phyloP scores from a whole-genome alignment of 2,888 invertebrate genomes.

The Drosophila limbata region DNA sequence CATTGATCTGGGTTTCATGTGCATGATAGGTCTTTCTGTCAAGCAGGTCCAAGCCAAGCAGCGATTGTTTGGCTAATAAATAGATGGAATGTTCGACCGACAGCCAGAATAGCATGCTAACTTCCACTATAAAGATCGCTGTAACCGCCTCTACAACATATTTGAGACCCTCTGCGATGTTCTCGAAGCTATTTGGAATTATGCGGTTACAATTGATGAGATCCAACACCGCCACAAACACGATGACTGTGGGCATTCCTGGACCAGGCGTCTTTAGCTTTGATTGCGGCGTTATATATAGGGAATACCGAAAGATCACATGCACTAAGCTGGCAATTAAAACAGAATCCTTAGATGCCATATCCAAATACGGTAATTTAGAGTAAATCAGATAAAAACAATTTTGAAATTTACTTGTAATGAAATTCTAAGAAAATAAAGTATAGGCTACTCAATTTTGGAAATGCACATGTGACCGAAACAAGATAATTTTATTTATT shows the following conservation, averaged over 20 bases:
- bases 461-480: slow-evolving; percentile 1
- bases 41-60: slow-evolving; percentile 31
- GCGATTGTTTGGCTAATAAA: slow-evolving; percentile 8
- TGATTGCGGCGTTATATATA: slow-evolving; percentile 27
- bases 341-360: slow-evolving; percentile 44
- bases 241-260: slow-evolving; percentile 23
- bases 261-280: slow-evolving; percentile 39
- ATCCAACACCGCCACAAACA: slow-evolving; percentile 42
- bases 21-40: slow-evolving; percentile 1
- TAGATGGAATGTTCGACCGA: slow-evolving; percentile 36
- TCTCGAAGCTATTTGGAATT: slow-evolving; percentile 29
- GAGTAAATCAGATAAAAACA: not conserved
- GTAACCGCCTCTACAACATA: slow-evolving; percentile 32
- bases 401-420: not conserved
- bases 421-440: not conserved
- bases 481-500: too few relatives aligned
- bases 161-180: slow-evolving; percentile 1
- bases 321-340: slow-evolving; percentile 35
- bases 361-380: slow-evolving; percentile 5
- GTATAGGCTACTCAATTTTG: not conserved
- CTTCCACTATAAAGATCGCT: slow-evolving; percentile 40
- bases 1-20: slow-evolving; percentile 39
- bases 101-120: slow-evolving; percentile 47
- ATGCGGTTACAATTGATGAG: slow-evolving; percentile 49
- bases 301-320: slow-evolving; percentile 28